phyloP scores from a whole-genome alignment of 2,797 vertebrate species.

The Dicrostonyx torquatus region DNA sequence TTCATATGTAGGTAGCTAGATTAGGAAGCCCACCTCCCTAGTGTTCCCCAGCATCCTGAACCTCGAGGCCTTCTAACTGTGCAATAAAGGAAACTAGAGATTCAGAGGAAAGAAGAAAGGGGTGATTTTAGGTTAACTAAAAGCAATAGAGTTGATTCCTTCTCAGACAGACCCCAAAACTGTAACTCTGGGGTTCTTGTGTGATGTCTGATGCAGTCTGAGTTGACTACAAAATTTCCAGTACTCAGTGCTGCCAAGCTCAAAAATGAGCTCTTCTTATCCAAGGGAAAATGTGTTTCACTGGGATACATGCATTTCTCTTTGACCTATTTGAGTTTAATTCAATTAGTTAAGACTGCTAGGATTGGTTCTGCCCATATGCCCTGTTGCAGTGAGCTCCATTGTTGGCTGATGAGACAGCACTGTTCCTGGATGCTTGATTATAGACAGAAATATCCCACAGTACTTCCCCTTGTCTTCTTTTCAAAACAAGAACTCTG shows the following conservation, averaged over 20 bases:
- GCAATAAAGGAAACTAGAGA: neutral
- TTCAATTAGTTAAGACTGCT: constrained; percentile 74
- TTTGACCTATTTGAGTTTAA: constrained; percentile 65
- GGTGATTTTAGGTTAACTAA: neutral
- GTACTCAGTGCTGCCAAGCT: neutral
- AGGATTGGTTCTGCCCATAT: constrained; percentile 73
- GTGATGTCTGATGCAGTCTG: neutral
- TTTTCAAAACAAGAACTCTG: no score
- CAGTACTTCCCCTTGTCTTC: no score
- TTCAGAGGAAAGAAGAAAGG: neutral
- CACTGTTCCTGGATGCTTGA: constrained; percentile 55
- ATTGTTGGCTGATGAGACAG: constrained; percentile 58
- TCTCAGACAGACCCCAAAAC: constrained; percentile 19
- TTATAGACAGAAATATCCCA: no score
- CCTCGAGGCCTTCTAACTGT: neutral
- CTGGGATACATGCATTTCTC: constrained; percentile 26
- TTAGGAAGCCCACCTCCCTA: neutral
- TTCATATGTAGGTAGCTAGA: neutral
- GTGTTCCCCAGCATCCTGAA: neutral
- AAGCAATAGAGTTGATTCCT: neutral
- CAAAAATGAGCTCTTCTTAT: constrained; percentile 78
- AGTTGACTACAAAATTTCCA: neutral
- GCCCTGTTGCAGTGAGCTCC: constrained; percentile 58
- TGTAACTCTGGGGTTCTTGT: neutral
- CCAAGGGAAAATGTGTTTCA: constrained; percentile 70